Conservation (phyloP, 2,797 vertebrate genomes). For the Setipinna tenuifilis region DNA sequence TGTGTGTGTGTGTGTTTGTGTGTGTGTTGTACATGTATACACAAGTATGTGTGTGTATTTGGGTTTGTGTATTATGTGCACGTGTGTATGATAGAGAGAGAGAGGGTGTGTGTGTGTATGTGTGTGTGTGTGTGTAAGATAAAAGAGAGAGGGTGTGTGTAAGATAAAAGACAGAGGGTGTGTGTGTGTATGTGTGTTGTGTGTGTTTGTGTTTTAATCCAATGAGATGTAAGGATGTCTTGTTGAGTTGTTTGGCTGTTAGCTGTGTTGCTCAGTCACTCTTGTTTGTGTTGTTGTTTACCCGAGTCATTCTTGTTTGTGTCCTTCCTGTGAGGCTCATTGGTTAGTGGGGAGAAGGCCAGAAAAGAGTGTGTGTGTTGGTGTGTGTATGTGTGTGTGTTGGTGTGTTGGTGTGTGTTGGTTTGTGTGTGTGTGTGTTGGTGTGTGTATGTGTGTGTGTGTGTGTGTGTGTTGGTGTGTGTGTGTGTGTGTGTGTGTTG, state of each 20-base stretch:
- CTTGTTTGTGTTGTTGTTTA: too few relatives aligned
- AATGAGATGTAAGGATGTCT: too few relatives aligned
- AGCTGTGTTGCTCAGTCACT: too few relatives aligned
- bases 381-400: neutral
- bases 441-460: neutral
- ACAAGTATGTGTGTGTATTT: too few relatives aligned
- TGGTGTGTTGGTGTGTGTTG: neutral
- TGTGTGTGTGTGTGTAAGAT: neutral
- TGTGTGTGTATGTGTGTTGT: constrained; percentile 3
- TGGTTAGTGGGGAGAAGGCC: too few relatives aligned
- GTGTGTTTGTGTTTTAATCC: neutral
- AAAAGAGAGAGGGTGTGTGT: neutral
- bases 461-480: neutral
- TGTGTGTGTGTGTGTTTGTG: too few relatives aligned
- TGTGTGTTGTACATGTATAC: too few relatives aligned
- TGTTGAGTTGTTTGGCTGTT: too few relatives aligned
- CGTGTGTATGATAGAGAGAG: neutral
- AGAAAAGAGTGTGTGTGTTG: neutral
- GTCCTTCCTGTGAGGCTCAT: too few relatives aligned
- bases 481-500: neutral
- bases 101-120: neutral
- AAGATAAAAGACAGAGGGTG: too few relatives aligned
- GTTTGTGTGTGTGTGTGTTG: neutral
- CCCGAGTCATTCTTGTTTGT: too few relatives aligned
- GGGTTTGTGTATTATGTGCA: too few relatives aligned